Evolutionary conservation across 2,888 invertebrate species (phyloP).

Genomic region (Caradrina clavipalpis): DNA sequence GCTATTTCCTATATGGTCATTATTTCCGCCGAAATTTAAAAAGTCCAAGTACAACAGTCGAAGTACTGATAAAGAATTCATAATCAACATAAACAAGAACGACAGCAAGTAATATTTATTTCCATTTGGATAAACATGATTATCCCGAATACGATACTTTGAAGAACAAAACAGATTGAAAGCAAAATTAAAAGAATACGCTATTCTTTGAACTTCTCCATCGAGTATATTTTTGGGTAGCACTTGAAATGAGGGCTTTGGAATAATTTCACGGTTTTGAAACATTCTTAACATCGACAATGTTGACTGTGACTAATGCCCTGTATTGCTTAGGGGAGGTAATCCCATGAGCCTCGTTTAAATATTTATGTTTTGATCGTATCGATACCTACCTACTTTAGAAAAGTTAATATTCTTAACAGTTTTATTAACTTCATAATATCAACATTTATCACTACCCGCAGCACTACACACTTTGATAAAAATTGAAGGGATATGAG

Average conservation of each 20-base stretch:
- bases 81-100: background rate
- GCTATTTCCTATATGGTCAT: background rate
- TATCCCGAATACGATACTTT: background rate
- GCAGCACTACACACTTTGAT: no score
- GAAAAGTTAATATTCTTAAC: no score
- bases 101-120: background rate
- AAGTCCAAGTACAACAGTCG: background rate
- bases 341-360: background rate
- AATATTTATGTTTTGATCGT: background rate
- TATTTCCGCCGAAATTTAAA: background rate
- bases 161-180: background rate
- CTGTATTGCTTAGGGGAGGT: no score
- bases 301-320: no score
- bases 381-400: no score
- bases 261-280: background rate
- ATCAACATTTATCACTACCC: no score
- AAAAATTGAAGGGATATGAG: no score
- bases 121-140: background rate
- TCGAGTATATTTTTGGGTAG: background rate
- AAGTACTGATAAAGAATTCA: background rate
- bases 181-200: background rate
- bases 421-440: no score
- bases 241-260: background rate
- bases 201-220: background rate
- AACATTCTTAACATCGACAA: background rate